These are phyloP conservation scores for Ailurus styani DNA, from an alignment of 2,113 vertebrate species.

Conservation along the genomic window DNA sequence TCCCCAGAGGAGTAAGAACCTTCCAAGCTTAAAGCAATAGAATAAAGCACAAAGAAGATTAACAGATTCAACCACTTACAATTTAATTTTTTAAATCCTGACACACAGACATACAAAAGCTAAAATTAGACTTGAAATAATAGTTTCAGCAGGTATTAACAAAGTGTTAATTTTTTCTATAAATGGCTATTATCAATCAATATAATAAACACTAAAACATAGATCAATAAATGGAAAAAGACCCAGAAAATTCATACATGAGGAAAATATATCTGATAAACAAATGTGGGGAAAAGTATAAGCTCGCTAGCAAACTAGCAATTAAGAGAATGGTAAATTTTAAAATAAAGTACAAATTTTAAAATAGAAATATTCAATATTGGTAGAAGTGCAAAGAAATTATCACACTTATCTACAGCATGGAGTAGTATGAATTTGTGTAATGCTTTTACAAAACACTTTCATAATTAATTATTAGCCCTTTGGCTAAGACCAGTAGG, in stretches of 20 bases:
- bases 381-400: background rate
- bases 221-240: background rate
- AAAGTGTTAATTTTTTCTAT: background rate
- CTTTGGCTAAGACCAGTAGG: background rate
- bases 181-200: background rate
- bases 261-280: background rate
- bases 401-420: background rate
- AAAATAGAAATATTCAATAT: background rate
- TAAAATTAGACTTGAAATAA: conserved; percentile 2
- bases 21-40: background rate
- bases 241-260: background rate
- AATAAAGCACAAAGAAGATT: background rate
- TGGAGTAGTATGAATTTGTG: background rate
- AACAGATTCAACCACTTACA: background rate
- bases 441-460: background rate
- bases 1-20: background rate
- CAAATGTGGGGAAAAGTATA: background rate
- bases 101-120: background rate
- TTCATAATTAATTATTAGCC: conserved; percentile 11
- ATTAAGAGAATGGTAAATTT: background rate
- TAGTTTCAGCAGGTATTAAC: background rate
- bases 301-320: background rate
- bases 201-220: background rate
- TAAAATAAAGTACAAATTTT: background rate
- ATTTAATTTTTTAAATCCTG: conserved; percentile 3